Base-by-base conservation (phyloP, 2,797 vertebrate genomes). In the Anomalospiza imberbis region DNA sequence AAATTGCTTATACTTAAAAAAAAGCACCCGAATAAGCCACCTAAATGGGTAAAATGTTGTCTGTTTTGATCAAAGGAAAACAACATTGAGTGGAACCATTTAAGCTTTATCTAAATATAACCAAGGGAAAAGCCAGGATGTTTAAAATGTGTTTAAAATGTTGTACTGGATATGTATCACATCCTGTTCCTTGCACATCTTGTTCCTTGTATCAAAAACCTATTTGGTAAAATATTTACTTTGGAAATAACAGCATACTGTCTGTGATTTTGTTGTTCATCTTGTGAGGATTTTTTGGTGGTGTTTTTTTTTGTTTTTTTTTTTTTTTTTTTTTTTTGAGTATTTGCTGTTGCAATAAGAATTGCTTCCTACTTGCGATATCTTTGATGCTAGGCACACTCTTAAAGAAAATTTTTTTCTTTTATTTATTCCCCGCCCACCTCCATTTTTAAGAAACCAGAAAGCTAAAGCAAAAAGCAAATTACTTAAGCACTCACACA, bases 141-240 rank as follows among this genome's bases (percentile, higher is more conserved):
- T 88, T 83, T 92, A 91, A 91, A 77, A 89, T 76, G 24, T 61
- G 48, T 93, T 95, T 87, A 85, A 93, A 88, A 78, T 62, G 48
- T 71, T 93, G 89, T 72, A 68, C 54, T 89, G 68, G 62, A 18
- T 72, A 77, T 12, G 45, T 89, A 89, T 68, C 82, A 94, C 73
- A 88, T 91, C 61, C 82, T 88, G 75, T 60, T 92, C 72, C 75
- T 88, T 85, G 89, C 40, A 89, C 78, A 80, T 92, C 48, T 80
- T 89, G 79, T 90, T 93, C 76, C 77, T 67, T 38, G 32, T 70
- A 76, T 63, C 63, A 93, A 88, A 91, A 95, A 67, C 34, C 62
- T 88, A 55, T 88, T 78, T 70, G 26, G 71, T 80, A 88, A 95
- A 96, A 90, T 78, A 94, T 78, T 95, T 90, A 75, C 74, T 94